These are phyloP conservation scores for Babylonia areolata DNA, from an alignment of 1,140 invertebrate species.

Conservation along the genomic window DNA sequence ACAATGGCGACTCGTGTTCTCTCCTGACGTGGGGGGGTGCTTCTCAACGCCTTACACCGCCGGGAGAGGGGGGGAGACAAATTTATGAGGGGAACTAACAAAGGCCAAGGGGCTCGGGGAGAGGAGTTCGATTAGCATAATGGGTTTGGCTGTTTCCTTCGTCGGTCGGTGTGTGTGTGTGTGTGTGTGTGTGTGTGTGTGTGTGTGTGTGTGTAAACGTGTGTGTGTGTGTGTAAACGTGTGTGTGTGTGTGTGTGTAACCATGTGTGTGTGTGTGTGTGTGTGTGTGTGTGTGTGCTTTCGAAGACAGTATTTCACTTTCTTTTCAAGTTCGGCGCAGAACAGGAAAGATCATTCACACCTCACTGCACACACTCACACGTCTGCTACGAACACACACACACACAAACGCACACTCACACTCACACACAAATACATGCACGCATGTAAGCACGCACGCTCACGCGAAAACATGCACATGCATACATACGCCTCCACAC, in stretches of 20 bases:
- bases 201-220: not conserved
- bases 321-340: too few relatives aligned
- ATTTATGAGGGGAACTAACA: not conserved
- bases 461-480: not conserved
- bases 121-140: not conserved
- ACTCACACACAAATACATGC: too few relatives aligned
- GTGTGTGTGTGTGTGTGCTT: not conserved
- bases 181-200: not conserved
- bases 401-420: too few relatives aligned
- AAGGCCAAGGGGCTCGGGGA: not conserved
- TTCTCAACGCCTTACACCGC: too few relatives aligned
- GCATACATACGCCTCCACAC: not conserved
- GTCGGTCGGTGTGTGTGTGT: not conserved
- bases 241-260: conserved; percentile 2
- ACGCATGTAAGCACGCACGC: not conserved
- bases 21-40: not conserved
- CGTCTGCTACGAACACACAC: too few relatives aligned
- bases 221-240: not conserved
- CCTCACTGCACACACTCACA: too few relatives aligned
- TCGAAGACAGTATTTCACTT: too few relatives aligned
- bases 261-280: not conserved
- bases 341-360: too few relatives aligned
- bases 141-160: not conserved
- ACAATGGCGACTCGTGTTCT: not conserved
- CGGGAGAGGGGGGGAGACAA: not conserved